A percentile compares a stretch with the other conserved stretches of the same genome.
Evolutionary conservation across 2,797 vertebrate species (phyloP).

Genomic region (Chrosomus eos): DNA sequence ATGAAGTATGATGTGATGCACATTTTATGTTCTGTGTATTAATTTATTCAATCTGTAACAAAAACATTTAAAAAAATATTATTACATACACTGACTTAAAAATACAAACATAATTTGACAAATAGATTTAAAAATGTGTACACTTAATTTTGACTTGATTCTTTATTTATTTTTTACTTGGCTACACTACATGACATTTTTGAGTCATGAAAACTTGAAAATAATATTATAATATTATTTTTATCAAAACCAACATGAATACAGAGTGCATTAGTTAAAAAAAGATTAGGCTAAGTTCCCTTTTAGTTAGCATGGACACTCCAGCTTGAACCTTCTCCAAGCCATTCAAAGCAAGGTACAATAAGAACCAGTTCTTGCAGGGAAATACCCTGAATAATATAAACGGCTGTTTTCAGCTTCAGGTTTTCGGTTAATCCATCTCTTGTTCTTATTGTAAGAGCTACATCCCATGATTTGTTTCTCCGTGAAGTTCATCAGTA

Average conservation of each 20-base stretch:
- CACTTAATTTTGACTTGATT: too few relatives aligned
- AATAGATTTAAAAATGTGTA: too few relatives aligned
- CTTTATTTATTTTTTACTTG: too few relatives aligned
- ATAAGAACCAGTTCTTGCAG: neutral
- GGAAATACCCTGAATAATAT: neutral
- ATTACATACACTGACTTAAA: too few relatives aligned
- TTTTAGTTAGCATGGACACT: neutral
- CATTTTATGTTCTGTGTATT: neutral
- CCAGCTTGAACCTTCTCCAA: neutral
- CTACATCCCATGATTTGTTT: slow-evolving; percentile 20
- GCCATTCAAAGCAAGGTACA: neutral
- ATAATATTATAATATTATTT: too few relatives aligned
- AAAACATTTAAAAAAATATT: neutral
- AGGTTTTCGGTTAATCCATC: slow-evolving; percentile 4
- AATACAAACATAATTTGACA: too few relatives aligned
- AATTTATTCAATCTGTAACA: neutral
- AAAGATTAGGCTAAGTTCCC: neutral
- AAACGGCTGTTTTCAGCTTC: slow-evolving; percentile 7
- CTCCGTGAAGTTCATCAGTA: slow-evolving; percentile 29
- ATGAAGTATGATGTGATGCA: neutral
- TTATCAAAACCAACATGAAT: too few relatives aligned
- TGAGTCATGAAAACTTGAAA: too few relatives aligned
- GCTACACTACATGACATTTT: too few relatives aligned
- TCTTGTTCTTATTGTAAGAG: slow-evolving; percentile 12
- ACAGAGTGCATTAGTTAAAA: neutral